Evolutionary conservation across 2,888 invertebrate species (phyloP).

Genomic region (Lithophane semibrunnea): DNA sequence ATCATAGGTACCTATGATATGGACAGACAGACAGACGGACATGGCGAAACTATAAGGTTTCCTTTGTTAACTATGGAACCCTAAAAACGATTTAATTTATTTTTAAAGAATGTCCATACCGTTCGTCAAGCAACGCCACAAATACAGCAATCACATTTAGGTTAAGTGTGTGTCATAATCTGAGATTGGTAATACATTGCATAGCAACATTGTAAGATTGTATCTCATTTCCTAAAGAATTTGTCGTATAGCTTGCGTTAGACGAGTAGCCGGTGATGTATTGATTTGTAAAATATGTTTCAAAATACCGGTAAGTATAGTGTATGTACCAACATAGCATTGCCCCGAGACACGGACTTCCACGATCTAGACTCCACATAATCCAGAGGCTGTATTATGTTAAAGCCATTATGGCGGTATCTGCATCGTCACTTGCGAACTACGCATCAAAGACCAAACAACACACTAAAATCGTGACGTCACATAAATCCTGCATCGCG

Average conservation of each 20-base stretch:
- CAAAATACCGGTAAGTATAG: background rate
- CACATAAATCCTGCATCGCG: no score
- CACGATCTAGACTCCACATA: background rate
- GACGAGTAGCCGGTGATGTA: background rate
- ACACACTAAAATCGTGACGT: no score
- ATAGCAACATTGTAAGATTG: slow-evolving; percentile 1
- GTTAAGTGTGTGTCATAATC: slow-evolving; percentile 26
- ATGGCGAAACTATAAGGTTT: no score
- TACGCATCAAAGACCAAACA: no score
- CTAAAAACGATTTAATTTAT: background rate
- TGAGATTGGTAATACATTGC: slow-evolving; percentile 17
- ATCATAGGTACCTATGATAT: no score
- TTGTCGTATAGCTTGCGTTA: slow-evolving; percentile 6
- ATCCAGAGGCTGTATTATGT: background rate
- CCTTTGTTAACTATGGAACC: no score
- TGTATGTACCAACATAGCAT: background rate
- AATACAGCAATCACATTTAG: slow-evolving; percentile 24
- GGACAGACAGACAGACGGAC: no score
- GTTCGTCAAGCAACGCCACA: slow-evolving; percentile 5
- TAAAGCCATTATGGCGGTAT: no score
- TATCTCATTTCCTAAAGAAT: slow-evolving; percentile 52
- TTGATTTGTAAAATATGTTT: slow-evolving; percentile 10
- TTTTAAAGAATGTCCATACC: slow-evolving; percentile 13
- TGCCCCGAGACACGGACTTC: no score
- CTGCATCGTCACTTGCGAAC: no score